phyloP scores from a whole-genome alignment of 2,888 invertebrate genomes.

The Chaitophorus viminalis region DNA sequence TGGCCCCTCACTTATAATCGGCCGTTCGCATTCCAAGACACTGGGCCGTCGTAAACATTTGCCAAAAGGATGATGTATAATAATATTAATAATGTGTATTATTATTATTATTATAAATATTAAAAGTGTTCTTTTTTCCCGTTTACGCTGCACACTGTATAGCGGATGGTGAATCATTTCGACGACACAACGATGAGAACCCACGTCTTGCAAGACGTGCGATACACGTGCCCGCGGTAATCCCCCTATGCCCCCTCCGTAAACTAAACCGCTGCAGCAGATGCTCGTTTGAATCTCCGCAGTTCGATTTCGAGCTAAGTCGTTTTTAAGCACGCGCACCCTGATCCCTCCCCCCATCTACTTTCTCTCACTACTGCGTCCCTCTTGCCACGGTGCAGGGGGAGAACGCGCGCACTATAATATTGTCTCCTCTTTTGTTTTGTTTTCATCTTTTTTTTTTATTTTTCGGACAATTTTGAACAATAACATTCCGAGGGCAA shows the following conservation, averaged over 20 bases:
- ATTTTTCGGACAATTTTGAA: constrained; percentile 30
- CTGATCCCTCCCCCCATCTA: no score
- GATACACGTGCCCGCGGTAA: constrained; percentile 26
- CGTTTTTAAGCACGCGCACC: not conserved
- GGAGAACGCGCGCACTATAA: no score
- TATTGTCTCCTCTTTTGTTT: not conserved
- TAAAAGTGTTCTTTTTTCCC: not conserved
- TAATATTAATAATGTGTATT: not conserved
- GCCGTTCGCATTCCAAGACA: constrained; percentile 56
- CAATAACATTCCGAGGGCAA: constrained; percentile 14
- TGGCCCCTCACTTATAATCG: constrained; percentile 45
- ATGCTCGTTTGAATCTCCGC: constrained; percentile 1
- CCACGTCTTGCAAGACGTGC: not conserved
- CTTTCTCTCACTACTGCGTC: no score
- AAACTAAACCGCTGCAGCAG: not conserved
- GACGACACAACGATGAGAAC: no score
- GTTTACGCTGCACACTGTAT: not conserved
- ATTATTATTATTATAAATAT: not conserved
- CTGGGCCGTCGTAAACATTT: constrained; percentile 38
- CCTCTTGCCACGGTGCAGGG: no score
- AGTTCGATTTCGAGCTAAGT: not conserved
- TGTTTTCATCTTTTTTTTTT: not conserved
- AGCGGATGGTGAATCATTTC: not conserved
- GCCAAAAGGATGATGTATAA: constrained; percentile 35
- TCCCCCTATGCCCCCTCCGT: not conserved